phyloP scores from a whole-genome alignment of 2,797 vertebrate species.

The Sciurus carolinensis region DNA sequence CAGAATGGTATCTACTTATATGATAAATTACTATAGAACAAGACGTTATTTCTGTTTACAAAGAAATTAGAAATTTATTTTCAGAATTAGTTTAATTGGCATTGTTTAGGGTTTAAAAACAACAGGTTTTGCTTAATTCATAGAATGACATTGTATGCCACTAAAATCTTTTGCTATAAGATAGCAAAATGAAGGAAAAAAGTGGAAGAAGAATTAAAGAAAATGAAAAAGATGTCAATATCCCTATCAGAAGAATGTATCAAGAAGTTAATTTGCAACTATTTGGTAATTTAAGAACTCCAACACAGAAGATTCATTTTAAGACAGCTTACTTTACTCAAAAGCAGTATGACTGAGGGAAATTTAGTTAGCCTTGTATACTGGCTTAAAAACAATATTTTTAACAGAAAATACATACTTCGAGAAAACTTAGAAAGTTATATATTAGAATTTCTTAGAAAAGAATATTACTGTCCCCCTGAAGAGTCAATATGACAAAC shows the following conservation, averaged over 20 bases:
- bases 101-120: conserved; percentile 35
- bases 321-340: neutral
- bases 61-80: conserved; percentile 27
- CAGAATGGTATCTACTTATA: neutral
- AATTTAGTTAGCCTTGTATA: conserved; percentile 58
- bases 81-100: conserved; percentile 42
- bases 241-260: neutral
- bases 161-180: neutral
- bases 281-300: conserved; percentile 55
- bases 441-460: conserved; percentile 35
- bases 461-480: conserved; percentile 34
- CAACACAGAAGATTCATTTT: neutral
- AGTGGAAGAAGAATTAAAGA: neutral
- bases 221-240: conserved; percentile 15
- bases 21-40: too few species aligned
- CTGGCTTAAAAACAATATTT: conserved; percentile 28
- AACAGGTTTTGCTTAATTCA: conserved; percentile 14
- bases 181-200: neutral
- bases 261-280: neutral
- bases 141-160: neutral
- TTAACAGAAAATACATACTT: conserved; percentile 50
- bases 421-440: conserved; percentile 8
- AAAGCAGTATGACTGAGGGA: neutral
- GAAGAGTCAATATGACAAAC: conserved; percentile 55
- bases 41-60: too few species aligned